These are phyloP conservation scores for Herpetotheres cachinnans DNA, from an alignment of 2,113 vertebrate genomes.

Conservation along the genomic window DNA sequence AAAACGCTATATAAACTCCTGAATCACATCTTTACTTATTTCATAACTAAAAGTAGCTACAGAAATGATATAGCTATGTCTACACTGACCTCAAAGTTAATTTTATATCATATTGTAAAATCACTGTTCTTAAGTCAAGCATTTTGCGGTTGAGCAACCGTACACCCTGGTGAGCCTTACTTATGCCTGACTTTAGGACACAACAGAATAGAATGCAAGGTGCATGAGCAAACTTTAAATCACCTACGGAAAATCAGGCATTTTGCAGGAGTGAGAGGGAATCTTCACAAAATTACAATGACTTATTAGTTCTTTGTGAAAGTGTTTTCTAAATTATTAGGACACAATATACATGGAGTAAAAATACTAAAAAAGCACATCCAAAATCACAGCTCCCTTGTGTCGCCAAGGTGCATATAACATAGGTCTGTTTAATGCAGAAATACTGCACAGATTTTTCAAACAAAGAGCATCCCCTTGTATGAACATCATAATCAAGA, in stretches of 20 bases:
- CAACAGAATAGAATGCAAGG: neutral
- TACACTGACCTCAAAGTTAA: neutral
- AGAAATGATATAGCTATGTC: neutral
- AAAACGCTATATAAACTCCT: neutral
- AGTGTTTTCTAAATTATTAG: neutral
- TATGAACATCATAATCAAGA: neutral
- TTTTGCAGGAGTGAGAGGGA: neutral
- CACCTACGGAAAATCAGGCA: neutral
- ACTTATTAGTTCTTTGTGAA: neutral
- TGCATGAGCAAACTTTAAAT: neutral
- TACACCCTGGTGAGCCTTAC: neutral
- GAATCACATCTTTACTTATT: neutral
- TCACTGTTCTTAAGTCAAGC: neutral
- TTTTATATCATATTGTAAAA: neutral
- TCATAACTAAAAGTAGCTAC: neutral
- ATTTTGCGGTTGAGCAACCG: neutral
- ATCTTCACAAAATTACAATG: neutral
- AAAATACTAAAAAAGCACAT: neutral
- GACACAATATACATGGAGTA: accelerated
- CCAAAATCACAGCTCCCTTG: neutral
- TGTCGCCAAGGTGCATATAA: neutral
- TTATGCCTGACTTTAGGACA: neutral
- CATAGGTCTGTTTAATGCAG: neutral
- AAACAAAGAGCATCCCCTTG: neutral
- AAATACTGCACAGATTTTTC: neutral